Percentiles rank a stretch among this genome's conserved stretches.
These are phyloP conservation scores for Tetramorium parvispinum DNA, from an alignment of 1,140 invertebrate species.

Conservation along the genomic window DNA sequence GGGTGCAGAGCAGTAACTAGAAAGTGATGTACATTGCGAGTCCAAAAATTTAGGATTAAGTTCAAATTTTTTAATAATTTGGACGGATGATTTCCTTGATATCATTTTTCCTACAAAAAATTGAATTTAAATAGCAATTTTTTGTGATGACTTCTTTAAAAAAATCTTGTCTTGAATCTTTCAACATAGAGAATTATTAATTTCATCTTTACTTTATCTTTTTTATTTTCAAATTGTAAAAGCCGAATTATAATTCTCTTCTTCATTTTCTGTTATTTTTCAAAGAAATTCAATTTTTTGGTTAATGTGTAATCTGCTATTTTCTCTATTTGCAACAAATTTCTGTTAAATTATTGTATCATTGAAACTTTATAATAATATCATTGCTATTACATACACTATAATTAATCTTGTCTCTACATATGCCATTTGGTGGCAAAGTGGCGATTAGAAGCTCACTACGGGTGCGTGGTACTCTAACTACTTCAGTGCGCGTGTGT, in stretches of 20 bases:
- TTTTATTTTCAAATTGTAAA: neutral
- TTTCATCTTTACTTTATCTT: neutral
- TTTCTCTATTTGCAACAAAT: neutral
- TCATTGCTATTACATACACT: neutral
- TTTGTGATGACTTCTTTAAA: neutral
- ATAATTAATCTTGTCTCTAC: conserved; percentile 17
- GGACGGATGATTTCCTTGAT: neutral
- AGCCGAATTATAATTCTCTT: neutral
- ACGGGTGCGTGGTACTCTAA: neutral
- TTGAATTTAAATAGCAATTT: neutral
- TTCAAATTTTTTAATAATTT: neutral
- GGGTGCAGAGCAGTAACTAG: neutral
- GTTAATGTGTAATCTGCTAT: neutral
- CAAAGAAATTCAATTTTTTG: neutral
- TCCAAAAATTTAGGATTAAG: neutral
- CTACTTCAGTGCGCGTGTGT: conserved; percentile 25
- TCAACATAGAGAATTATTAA: neutral
- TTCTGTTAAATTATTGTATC: neutral
- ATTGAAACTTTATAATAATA: neutral
- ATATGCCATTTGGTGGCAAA: conserved; percentile 1
- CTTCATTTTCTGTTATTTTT: neutral
- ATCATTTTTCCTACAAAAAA: neutral
- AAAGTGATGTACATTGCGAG: neutral
- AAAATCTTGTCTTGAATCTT: neutral
- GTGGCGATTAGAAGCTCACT: neutral